Evolutionary conservation across 1,140 invertebrate species (phyloP), one percentile per base, ranked within the genome.

Genomic region (Oncopodura yosiiana): DNA sequence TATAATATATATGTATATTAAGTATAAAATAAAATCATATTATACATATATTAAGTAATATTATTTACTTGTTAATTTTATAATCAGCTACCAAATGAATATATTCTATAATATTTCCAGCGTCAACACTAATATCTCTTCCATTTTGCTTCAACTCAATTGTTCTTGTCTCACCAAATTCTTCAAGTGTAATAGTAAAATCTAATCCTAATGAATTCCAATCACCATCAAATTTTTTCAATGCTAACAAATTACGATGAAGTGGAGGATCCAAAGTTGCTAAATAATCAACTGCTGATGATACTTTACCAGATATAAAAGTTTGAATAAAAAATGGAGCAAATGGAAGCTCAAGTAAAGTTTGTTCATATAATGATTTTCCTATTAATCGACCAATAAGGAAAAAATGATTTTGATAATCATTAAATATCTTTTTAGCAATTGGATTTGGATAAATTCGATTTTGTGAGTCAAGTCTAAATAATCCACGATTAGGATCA

Each of bases 51-150:
- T 58, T 45, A 44, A 49, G 14, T 48, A 24, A 32, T 6, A 11
- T 23, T 24, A 8, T 23, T 75, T 94, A 91, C 66, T 82, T 83
- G 70, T 96, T 96, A 19, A 97, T 73, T 72, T 94, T 94, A 65
- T 91, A 95, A 74, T 97, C 90, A 1, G 94, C 92, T 71, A 98
- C 84, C 49, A 94, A 71, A 70, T 96, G 91, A 64, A 98, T 91
- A 67, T 98, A 99, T 70, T 97, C 92, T 68, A 96, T 92, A 51
- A 87, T 78, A 73, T 98, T 97, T 48, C 83, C 78, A 61, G 83
- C 82, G 2, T 86, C 95, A 0, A 98, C 94, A 4, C 83, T 77
- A 65, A 94, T 94, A 66, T 88, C 85, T 16, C 81, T 74, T 9
- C 94, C 94, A 58, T 84, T 81, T 2, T 86, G 82, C 73, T 95